Evolutionary conservation across 2,888 invertebrate species (phyloP), one percentile per base, ranked within the genome.

Genomic region (Villa cingulata): DNA sequence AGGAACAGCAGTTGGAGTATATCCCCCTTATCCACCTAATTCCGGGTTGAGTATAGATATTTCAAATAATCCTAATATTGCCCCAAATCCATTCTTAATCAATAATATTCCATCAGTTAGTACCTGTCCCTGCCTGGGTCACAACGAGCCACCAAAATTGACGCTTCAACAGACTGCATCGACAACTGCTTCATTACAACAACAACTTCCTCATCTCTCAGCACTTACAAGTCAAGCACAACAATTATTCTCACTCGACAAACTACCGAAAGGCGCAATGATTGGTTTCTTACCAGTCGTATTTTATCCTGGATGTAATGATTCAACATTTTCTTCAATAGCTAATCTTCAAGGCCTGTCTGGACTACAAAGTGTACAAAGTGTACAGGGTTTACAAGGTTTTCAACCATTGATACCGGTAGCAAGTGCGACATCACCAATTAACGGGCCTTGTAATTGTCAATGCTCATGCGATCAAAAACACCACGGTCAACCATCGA

Each of bases 231-330:
- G 65, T 23, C 59, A 61, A 19, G 29, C 29, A 29, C 53, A 53
- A 19, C 54, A 56, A 19, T 54, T 53, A 51, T 63, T 65, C 51
- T 62, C 69, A 44, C 62, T 66, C 32, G 61, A 65, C 58, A 62
- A 64, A 61, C 55, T 71, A 60, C 64, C 80, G 0, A 76, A 76
- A 57, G 80, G 79, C 9, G 68, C 68, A 18, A 72, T 78, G 15
- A 74, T 83, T 41, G 83, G 81, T 42, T 82, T 78, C 55, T 74
- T 83, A 55, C 83, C 83, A 1, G 81, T 83, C 4, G 73, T 83
- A 17, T 81, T 83, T 58, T 73, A 81, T 55, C 83, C 83, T 2
- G 80, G 80, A 58, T 78, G 78, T 1, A 70, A 65, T 6, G 65
- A 67, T 27, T 43, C 43, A 43, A 63, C 66, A 27, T 48, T 51